Base-by-base conservation (phyloP, 1,140 invertebrate species). In the Lutraria rhynchaena region DNA sequence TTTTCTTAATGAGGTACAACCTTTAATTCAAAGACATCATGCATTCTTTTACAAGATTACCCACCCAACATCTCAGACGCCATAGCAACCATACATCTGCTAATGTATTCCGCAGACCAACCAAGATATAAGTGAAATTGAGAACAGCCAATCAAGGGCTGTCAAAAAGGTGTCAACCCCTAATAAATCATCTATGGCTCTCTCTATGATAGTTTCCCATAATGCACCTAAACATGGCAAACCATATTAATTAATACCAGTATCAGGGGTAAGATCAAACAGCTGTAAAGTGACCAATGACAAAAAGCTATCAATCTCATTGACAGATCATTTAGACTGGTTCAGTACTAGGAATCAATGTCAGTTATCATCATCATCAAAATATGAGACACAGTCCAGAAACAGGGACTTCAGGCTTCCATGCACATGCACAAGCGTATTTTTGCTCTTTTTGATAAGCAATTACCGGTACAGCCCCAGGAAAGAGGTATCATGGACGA, bases 231-330 rank as follows among this genome's bases (percentile, higher is more conserved):
- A 27, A 61, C 7, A 44, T 15, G 37, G 61, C 24, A 65, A n/a
- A 35, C 61, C n/a, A 51, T 29, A 67, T 67, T 67, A 67, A 67
- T 67, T 67, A 67, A 67, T 67, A 46, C 63, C 46, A 67, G 49
- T 67, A 46, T 67, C 37, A 41, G 44, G n/a, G 41, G 41, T n/a
- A 67, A 46, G 63, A 46, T 67, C 63, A 67, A 44, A 67, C 15
- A 27, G 3, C 63, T n/a, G 41, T 67, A 46, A 67, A 67, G 37
- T 67, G 63, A 67, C 63, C 63, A 67, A 41, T 49, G 63, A 67
- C 63, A 67, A 29, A 49, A 31, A 41, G 27, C 27, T 15, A 67
- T 67, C 27, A 29, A 67, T 67, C 63, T 49, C 31, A 31, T 24
- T 67, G 63, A 67, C 63, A 67, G 44, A 22, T 67, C 37, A 67